Conservation (phyloP, 2,888 invertebrate genomes). For the Melinopterus prodromus region DNA sequence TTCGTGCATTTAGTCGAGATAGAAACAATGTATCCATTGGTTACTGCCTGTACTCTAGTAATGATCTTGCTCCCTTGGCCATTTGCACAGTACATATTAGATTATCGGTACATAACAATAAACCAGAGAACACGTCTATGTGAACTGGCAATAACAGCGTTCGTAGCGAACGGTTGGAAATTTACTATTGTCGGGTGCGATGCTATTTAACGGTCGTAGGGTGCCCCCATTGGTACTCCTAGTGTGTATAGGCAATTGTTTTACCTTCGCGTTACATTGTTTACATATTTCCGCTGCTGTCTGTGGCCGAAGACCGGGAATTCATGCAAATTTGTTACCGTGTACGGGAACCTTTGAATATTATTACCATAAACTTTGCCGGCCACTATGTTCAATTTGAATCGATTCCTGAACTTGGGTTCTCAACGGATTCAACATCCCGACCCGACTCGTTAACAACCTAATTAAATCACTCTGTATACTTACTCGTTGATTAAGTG, state of each 20-base stretch:
- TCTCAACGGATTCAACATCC: not conserved
- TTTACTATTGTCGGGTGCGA: not conserved
- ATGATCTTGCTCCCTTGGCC: no score
- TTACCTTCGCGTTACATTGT: not conserved
- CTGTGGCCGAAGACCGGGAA: not conserved
- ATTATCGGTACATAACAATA: not conserved
- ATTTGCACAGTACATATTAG: no score
- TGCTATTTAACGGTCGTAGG: not conserved
- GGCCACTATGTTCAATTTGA: not conserved
- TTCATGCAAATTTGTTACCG: not conserved
- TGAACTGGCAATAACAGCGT: not conserved
- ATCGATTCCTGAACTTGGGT: not conserved
- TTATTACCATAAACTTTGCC: constrained; percentile 4
- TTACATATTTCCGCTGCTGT: not conserved
- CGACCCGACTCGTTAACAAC: not conserved
- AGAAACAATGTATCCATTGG: no score
- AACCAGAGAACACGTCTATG: not conserved
- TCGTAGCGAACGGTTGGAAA: not conserved
- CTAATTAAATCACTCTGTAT: not conserved
- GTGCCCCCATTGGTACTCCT: not conserved
- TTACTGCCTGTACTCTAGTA: no score
- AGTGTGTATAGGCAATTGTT: not conserved
- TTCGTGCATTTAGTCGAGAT: no score
- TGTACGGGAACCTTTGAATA: not conserved
- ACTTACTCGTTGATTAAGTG: not conserved